These are phyloP conservation scores for Patagioenas fasciata DNA, from an alignment of 2,113 vertebrate genomes.

Conservation along the genomic window DNA sequence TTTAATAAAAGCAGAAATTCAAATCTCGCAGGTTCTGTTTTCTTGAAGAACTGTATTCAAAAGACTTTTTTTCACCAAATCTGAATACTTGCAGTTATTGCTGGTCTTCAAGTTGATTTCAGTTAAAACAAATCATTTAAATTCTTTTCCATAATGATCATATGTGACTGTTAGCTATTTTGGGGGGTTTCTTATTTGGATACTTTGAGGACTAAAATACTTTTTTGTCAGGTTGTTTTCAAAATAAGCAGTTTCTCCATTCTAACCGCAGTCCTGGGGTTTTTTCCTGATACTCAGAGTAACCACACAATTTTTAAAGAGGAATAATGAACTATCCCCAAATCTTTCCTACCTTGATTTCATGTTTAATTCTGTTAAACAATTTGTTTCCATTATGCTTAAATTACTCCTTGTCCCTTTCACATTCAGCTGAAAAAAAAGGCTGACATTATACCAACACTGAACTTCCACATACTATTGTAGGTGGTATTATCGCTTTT, in stretches of 20 bases:
- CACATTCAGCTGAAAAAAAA: conserved; percentile 17
- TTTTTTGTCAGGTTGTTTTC: conserved; percentile 72
- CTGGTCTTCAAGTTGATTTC: conserved; percentile 25
- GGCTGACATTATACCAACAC: neutral
- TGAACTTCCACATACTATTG: neutral
- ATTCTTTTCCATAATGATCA: conserved; percentile 84
- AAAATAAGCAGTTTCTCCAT: conserved; percentile 83
- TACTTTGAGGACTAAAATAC: conserved; percentile 71
- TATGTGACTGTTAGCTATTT: conserved; percentile 81
- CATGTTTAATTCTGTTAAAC: neutral
- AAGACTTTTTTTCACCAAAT: neutral
- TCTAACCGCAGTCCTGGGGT: neutral
- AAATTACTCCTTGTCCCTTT: neutral
- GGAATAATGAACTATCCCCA: neutral
- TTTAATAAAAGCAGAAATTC: conserved; percentile 46
- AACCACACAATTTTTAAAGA: neutral
- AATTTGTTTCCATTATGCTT: conserved; percentile 33
- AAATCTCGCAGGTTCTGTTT: neutral
- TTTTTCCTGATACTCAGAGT: neutral
- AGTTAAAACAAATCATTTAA: conserved; percentile 46
- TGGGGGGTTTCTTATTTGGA: conserved; percentile 70
- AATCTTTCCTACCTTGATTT: neutral
- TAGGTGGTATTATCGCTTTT: neutral
- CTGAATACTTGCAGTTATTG: neutral
- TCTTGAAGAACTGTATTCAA: neutral